Base-by-base conservation (phyloP, 2,888 invertebrate species). In the Thymelicus acteon region DNA sequence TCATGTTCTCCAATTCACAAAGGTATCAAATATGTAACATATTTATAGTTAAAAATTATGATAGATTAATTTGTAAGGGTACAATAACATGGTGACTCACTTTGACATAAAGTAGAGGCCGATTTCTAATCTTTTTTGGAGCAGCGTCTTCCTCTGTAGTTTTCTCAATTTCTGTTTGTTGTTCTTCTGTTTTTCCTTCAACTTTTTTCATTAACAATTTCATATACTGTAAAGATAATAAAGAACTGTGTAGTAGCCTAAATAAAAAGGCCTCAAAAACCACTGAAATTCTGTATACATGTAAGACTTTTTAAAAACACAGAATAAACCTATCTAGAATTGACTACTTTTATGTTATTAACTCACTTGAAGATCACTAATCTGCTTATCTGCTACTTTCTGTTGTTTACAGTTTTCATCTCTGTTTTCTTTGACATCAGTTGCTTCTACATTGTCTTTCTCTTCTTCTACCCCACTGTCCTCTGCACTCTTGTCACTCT, bases 351-450 rank as follows among this genome's bases (percentile, higher is more conserved):
- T 58, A 12, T 31, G 31, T 37, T 48, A 1, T 49, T 39, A 52
- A 48, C 15, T 49, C 88, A 96, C 96, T 89, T 97, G 97, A 78
- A 96, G 88, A 90, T 98, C 97, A 82, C 97, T 97, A 62, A 98
- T 95, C 77, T 95, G 93, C 84, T 96, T 95, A 84, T 96, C 94
- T 0, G 97, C 97, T 62, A 95, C 85, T 87, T 97, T 96, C 95
- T 63, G 84, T 80, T 73, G 82, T 73, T 40, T 70, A 47, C 73
- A n/a, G 78, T 77, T 24, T 79, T 78, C 66, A 79, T 75, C 57
- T 75, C 69, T 81, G 15, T 72, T 71, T 49, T 77, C 76, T 63
- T 67, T 24, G 61, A 61, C 31, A 77, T 79, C 70, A 81, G 77
- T 15, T 82, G 81, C 49, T 79, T 80, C n/a, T 80, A 75, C 49